phyloP scores from a whole-genome alignment of 2,888 invertebrate species.

The Beris chalybata region DNA sequence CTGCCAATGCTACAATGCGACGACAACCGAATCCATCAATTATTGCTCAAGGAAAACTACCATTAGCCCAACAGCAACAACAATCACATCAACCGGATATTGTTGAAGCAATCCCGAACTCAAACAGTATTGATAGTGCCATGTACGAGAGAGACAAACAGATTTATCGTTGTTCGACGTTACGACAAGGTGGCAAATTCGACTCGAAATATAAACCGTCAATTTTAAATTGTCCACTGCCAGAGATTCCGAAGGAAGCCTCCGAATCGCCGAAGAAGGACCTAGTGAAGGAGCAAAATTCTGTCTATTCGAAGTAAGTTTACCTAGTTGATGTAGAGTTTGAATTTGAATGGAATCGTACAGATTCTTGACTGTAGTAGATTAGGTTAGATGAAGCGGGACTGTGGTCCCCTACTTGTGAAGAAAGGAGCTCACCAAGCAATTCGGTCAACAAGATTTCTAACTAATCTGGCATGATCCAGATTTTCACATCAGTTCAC shows the following conservation, averaged over 20 bases:
- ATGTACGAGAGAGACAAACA: conserved; percentile 57
- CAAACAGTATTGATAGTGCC: conserved; percentile 51
- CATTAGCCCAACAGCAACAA: conserved; percentile 8
- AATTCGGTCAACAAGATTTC: no score
- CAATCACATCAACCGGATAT: conserved; percentile 45
- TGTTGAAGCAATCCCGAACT: conserved; percentile 47
- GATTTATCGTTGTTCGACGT: conserved; percentile 56
- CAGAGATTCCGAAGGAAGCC: conserved; percentile 56
- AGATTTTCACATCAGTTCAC: no score
- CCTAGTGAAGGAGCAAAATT: conserved; percentile 47
- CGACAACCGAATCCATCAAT: conserved; percentile 49
- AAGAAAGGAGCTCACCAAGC: no score
- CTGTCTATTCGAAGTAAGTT: conserved; percentile 53
- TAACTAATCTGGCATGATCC: no score
- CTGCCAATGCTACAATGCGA: conserved; percentile 52
- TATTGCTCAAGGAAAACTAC: neutral
- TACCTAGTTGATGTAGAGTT: no score
- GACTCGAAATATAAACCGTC: conserved; percentile 57
- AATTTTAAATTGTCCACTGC: conserved; percentile 56
- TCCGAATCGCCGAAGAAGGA: conserved; percentile 49
- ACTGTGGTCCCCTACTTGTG: no score
- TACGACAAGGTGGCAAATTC: conserved; percentile 56
- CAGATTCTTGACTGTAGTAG: no score
- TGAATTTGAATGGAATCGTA: no score
- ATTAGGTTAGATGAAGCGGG: no score